Conservation (phyloP, 2,113 vertebrate species). For the Sceloporus undulatus region DNA sequence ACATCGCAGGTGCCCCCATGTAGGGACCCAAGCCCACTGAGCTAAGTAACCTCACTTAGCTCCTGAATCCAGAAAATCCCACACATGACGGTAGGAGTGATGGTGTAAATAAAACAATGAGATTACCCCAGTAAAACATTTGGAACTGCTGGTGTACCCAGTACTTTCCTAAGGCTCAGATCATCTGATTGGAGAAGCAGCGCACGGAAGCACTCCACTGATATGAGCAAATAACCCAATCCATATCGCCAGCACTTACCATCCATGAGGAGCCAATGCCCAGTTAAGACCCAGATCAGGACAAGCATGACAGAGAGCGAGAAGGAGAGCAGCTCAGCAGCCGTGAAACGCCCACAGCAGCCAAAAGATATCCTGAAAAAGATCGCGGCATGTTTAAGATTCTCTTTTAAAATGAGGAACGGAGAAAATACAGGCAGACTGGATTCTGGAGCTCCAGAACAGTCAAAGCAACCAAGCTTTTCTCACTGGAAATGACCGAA, state of each 20-base stretch:
- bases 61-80: background rate
- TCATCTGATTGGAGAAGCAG: constrained; percentile 29
- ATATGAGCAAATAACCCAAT: background rate
- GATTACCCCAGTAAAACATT: constrained; percentile 14
- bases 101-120: background rate
- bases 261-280: constrained; percentile 99
- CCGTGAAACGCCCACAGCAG: constrained; percentile 98
- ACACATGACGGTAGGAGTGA: rapidly evolving
- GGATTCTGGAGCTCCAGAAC: constrained; percentile 45
- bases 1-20: too few species aligned
- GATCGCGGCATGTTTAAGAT: constrained; percentile 37
- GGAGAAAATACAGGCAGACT: constrained; percentile 19
- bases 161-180: constrained; percentile 39
- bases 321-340: constrained; percentile 96
- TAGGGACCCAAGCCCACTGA: rapidly evolving
- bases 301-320: constrained; percentile 97
- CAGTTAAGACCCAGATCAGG: constrained; percentile 99
- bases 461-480: constrained; percentile 33
- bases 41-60: constrained; percentile 10
- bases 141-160: background rate
- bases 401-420: constrained; percentile 25
- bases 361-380: constrained; percentile 95
- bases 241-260: constrained; percentile 79
- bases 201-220: background rate
- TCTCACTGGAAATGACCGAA: constrained; percentile 55